Conservation (phyloP, 1,140 invertebrate genomes). For the Uloborus diversus region DNA sequence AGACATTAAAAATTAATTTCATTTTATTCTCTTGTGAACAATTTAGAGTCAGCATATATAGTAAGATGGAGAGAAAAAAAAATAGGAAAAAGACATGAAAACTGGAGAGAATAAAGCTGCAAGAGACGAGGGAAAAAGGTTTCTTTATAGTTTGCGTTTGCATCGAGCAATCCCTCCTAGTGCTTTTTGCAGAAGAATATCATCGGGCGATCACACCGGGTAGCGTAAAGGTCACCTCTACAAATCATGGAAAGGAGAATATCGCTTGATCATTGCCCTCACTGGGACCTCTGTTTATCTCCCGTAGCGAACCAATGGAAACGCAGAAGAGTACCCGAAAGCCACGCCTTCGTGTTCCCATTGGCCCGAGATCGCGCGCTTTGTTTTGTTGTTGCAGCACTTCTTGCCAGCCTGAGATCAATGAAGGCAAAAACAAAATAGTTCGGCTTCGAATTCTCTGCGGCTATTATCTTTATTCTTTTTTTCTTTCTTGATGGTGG, state of each 20-base stretch:
- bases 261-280: conserved; percentile 54
- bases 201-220: conserved; percentile 40
- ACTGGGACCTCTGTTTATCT: conserved; percentile 54
- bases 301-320: conserved; percentile 21
- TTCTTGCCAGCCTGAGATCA: conserved; percentile 34
- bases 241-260: conserved; percentile 46
- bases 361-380: conserved; percentile 7
- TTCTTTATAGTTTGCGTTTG: no score
- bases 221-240: conserved; percentile 55
- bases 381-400: not conserved
- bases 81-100: conserved; percentile 1
- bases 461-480: no score
- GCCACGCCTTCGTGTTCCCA: conserved; percentile 26
- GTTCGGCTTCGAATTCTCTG: not conserved
- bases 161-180: conserved; percentile 32
- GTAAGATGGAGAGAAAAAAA: conserved; percentile 17
- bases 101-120: no score
- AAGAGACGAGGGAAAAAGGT: no score
- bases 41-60: no score
- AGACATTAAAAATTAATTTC: no score
- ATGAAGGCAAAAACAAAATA: conserved; percentile 43
- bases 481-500: no score
- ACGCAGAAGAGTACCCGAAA: not conserved
- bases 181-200: conserved; percentile 14
- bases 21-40: no score